Evolutionary conservation across 2,888 invertebrate species (phyloP).

Genomic region (Pandemis cinnamomeana): DNA sequence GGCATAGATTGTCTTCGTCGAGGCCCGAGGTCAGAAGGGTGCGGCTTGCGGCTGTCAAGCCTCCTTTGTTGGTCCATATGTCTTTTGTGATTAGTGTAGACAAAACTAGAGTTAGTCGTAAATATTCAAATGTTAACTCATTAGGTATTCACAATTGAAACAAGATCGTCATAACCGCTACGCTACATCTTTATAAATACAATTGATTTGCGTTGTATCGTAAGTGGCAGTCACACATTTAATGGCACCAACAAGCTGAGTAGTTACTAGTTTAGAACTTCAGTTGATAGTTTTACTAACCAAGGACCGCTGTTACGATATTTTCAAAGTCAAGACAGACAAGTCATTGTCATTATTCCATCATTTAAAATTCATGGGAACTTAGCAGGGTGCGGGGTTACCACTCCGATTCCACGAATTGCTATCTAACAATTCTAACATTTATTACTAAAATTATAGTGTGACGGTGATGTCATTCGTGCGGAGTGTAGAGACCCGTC

Average conservation of each 20-base stretch:
- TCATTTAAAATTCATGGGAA: constrained; percentile 30
- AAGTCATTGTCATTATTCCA: constrained; percentile 8
- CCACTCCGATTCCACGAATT: constrained; percentile 31
- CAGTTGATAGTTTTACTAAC: constrained; percentile 18
- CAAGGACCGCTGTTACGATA: constrained; percentile 10
- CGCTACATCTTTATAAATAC: constrained; percentile 3
- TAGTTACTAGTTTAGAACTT: constrained; percentile 26
- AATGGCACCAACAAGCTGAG: constrained; percentile 14
- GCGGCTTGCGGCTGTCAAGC: constrained; percentile 39
- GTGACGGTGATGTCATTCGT: constrained; percentile 30
- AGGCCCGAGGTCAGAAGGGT: constrained; percentile 40
- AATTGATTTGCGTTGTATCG: constrained; percentile 28
- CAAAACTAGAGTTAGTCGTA: not conserved
- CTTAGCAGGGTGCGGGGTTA: constrained; percentile 23
- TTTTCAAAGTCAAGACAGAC: constrained; percentile 19
- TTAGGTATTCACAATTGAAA: not conserved
- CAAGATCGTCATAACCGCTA: constrained; percentile 1
- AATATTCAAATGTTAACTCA: not conserved
- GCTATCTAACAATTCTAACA: constrained; percentile 32
- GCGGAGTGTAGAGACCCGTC: constrained; percentile 22
- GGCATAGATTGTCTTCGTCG: constrained; percentile 41
- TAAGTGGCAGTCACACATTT: constrained; percentile 20
- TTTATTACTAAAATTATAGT: constrained; percentile 33
- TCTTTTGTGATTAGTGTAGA: constrained; percentile 49
- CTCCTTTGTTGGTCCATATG: constrained; percentile 21